A percentile compares a stretch with the other conserved stretches of the same genome.
phyloP scores from a whole-genome alignment of 2,113 vertebrate species.

The Puntigrus tetrazona region DNA sequence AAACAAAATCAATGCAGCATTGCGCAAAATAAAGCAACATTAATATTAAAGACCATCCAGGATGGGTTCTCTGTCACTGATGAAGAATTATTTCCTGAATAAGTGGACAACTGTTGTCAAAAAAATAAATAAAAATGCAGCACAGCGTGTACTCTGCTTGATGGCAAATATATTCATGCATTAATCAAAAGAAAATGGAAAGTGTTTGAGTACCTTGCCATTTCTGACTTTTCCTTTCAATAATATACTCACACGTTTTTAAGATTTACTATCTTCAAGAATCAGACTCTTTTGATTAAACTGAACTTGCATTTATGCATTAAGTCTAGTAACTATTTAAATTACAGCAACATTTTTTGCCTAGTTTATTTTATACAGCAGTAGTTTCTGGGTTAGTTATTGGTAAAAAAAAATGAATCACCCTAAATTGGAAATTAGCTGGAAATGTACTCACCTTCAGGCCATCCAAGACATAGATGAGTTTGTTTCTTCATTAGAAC shows the following conservation, averaged over 20 bases:
- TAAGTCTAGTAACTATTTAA: neutral
- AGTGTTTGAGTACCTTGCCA: neutral
- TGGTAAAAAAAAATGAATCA: neutral
- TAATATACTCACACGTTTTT: neutral
- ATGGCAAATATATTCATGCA: neutral
- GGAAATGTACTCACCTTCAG: neutral
- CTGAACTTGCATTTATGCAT: neutral
- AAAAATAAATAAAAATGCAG: neutral
- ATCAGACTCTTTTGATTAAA: neutral
- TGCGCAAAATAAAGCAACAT: slow-evolving; percentile 49
- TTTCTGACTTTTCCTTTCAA: neutral
- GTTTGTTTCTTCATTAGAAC: neutral
- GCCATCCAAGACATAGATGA: neutral
- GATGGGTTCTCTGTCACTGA: neutral
- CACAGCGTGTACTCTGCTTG: neutral
- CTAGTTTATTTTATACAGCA: neutral
- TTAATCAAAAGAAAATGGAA: neutral
- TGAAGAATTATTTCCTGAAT: neutral
- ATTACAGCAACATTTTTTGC: neutral
- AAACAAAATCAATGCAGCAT: slow-evolving; percentile 71
- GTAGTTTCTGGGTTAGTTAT: neutral
- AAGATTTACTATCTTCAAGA: neutral
- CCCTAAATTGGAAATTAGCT: neutral
- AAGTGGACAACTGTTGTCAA: neutral
- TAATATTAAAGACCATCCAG: slow-evolving; percentile 49